Conservation (phyloP, 2,113 vertebrate species). For the Pitta sordida region DNA sequence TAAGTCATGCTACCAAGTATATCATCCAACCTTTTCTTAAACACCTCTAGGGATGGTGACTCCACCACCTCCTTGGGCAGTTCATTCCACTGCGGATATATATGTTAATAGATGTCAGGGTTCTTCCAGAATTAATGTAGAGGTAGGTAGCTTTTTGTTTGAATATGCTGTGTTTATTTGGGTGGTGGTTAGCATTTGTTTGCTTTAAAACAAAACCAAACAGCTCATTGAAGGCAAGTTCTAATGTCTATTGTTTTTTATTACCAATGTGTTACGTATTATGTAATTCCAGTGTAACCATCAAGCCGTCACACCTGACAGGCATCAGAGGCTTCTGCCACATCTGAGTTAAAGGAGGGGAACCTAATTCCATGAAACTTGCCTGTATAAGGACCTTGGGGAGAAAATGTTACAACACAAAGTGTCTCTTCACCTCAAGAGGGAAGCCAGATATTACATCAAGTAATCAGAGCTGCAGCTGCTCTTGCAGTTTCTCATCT, state of each 20-base stretch:
- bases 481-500: neutral
- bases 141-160: neutral
- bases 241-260: neutral
- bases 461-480: neutral
- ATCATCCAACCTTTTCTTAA: too few relatives aligned
- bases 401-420: neutral
- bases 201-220: neutral
- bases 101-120: rapidly evolving
- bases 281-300: neutral
- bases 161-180: neutral
- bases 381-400: neutral
- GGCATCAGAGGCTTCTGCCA: neutral
- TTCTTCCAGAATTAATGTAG: neutral
- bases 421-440: neutral
- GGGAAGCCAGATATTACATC: neutral
- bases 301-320: neutral
- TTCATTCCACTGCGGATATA: too few relatives aligned
- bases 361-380: neutral
- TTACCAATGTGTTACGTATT: neutral
- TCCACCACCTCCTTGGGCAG: too few relatives aligned
- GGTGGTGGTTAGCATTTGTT: neutral
- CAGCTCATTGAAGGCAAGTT: neutral
- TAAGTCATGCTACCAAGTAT: too few relatives aligned
- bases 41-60: too few relatives aligned
- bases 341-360: neutral